Base-by-base conservation (phyloP, 2,888 invertebrate species). In the Drosophila fungiperda region DNA sequence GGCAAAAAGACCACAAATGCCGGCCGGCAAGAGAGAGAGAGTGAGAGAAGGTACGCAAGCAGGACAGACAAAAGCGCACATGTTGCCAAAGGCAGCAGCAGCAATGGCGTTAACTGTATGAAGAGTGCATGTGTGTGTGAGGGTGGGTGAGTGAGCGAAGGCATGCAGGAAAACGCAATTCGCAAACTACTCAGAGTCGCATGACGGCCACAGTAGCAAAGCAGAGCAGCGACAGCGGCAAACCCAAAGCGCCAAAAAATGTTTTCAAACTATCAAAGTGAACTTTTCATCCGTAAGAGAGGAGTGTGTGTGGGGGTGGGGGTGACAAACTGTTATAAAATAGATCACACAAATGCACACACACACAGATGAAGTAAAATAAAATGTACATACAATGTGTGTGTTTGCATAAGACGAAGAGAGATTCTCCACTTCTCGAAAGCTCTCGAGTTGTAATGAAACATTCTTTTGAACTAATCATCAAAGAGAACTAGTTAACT, bases 241-340 rank as follows among this genome's bases (percentile, higher is more conserved):
- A 83, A 83, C 78, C 73, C 62, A 79, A 84, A 82, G 85, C 82
- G 80, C 83, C 70, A 80, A 87, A 85, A 85, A 83, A 75, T 77
- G 66, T 72, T 84, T 59, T 62, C 73, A 77, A 80, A 77, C 83
- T 83, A 83, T 83, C 88, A 83, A 85, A 85, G 88, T 58, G 73
- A 85, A 86, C 83, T 87, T 83, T 87, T 86, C 53, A 64, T 53
- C 50, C 63, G 49, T 26, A 11, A 36, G 20, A 20, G 40, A 7
- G 17, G 7, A 23, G 11, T 23, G 35, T 29, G 29, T 29, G 11
- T 26, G 12, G 33, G 12, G 9, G 9, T 3, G 15, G 26, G 3
- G 20, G 20, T 3, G 53, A 15, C 29, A 32, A 20, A 63, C 67
- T 68, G 67, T 68, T 80, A 81, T 87, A 87, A 87, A 73, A 82